Evolutionary conservation across 2,797 vertebrate species (phyloP).

Genomic region (Typhlichthys subterraneus): DNA sequence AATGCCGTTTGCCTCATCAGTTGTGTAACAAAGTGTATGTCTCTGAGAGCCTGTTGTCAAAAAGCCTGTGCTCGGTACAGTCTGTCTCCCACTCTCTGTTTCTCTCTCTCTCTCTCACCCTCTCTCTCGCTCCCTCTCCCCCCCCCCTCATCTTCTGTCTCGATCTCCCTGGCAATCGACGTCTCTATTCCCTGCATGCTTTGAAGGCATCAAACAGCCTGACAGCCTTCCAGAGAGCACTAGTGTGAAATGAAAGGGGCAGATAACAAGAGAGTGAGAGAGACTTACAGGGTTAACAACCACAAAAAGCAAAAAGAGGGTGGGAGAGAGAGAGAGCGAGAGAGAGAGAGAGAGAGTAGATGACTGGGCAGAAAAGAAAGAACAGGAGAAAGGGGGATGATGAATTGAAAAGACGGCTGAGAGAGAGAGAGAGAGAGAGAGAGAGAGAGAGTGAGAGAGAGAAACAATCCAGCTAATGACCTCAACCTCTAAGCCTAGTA

Average conservation of each 20-base stretch:
- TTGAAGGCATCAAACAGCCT: slow-evolving; percentile 54
- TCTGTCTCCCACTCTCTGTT: slow-evolving; percentile 33
- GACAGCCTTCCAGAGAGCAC: slow-evolving; percentile 50
- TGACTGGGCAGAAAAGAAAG: not conserved
- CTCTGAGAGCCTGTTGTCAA: slow-evolving; percentile 40
- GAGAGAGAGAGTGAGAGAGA: slow-evolving; percentile 32
- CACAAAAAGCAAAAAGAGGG: not conserved
- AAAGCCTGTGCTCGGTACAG: slow-evolving; percentile 42
- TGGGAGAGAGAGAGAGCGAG: slow-evolving; percentile 8
- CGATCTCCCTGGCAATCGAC: slow-evolving; percentile 51
- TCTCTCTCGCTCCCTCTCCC: slow-evolving; percentile 30
- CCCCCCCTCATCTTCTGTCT: slow-evolving; percentile 33
- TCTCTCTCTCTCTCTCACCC: slow-evolving; percentile 36
- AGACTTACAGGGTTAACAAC: slow-evolving; percentile 12
- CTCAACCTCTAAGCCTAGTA: slow-evolving; percentile 68
- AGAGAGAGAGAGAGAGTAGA: slow-evolving; percentile 3
- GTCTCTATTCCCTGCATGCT: slow-evolving; percentile 50
- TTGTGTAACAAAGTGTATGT: slow-evolving; percentile 12
- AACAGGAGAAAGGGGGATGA: not conserved
- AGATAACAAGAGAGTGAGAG: slow-evolving; percentile 44
- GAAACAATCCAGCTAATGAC: slow-evolving; percentile 72
- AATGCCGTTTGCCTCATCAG: slow-evolving; percentile 61
- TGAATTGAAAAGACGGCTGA: not conserved
- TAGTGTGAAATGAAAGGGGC: slow-evolving; percentile 65
- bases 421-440: slow-evolving; percentile 9